Percentiles rank a stretch among this genome's conserved stretches.
These are phyloP conservation scores for Enoplosus armatus DNA, from an alignment of 2,797 vertebrate genomes.

Conservation along the genomic window DNA sequence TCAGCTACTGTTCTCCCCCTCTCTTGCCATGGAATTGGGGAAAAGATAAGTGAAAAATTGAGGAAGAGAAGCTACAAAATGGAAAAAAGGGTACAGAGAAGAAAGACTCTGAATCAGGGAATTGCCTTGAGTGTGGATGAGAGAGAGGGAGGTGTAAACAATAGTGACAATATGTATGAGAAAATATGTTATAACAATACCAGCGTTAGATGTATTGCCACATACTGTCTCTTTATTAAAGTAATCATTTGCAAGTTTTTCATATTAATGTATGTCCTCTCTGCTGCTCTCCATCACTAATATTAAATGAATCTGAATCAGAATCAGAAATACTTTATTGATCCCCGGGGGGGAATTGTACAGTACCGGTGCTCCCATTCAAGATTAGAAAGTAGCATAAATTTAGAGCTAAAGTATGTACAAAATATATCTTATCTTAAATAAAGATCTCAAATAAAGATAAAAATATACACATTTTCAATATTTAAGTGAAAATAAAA, in stretches of 20 bases:
- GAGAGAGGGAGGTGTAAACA: too few relatives aligned
- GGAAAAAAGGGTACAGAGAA: slow-evolving; percentile 15
- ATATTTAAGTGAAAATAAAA: too few relatives aligned
- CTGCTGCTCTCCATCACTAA: neutral
- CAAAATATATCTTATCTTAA: too few relatives aligned
- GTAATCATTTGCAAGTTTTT: neutral
- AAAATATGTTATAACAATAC: slow-evolving; percentile 7
- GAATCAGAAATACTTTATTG: too few relatives aligned
- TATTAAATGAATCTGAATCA: too few relatives aligned
- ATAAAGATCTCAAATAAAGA: too few relatives aligned
- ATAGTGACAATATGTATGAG: neutral
- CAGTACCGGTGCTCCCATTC: too few relatives aligned
- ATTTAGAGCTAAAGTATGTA: too few relatives aligned
- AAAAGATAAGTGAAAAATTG: slow-evolving; percentile 65
- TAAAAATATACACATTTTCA: too few relatives aligned
- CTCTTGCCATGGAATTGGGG: slow-evolving; percentile 39
- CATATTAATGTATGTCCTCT: neutral
- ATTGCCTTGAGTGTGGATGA: slow-evolving; percentile 8
- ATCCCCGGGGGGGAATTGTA: too few relatives aligned
- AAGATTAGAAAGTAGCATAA: too few relatives aligned
- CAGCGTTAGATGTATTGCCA: neutral
- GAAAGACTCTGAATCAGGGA: slow-evolving; percentile 19
- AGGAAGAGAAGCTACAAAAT: slow-evolving; percentile 35
- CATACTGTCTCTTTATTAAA: neutral
- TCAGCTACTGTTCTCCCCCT: slow-evolving; percentile 30